Evolutionary conservation across 2,888 invertebrate species (phyloP).

Genomic region (Parasteatoda lunata): DNA sequence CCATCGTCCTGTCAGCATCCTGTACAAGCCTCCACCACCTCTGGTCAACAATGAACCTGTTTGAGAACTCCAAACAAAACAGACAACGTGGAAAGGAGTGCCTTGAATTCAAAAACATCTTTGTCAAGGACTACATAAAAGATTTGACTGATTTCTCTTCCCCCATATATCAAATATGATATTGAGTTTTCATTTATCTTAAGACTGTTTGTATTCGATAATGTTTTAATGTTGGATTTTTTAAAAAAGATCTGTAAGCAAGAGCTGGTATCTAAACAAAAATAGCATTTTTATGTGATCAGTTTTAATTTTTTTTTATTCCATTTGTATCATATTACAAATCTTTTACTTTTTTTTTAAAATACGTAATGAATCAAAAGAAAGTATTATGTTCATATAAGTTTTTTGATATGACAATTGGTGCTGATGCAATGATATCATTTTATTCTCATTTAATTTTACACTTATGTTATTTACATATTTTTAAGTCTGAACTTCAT

Average conservation of each 20-base stretch:
- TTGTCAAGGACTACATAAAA: constrained; percentile 9
- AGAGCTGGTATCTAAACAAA: background rate
- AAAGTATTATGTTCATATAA: constrained; percentile 33
- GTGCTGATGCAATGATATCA: constrained; percentile 60
- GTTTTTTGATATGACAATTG: constrained; percentile 23
- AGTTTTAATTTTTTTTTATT: constrained; percentile 8
- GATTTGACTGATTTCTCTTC: constrained; percentile 6
- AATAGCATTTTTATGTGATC: background rate
- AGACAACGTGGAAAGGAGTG: constrained; percentile 36
- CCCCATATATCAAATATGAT: background rate
- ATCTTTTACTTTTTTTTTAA: background rate
- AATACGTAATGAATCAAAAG: background rate
- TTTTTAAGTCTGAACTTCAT: constrained; percentile 25
- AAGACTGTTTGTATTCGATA: background rate
- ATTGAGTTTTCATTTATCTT: background rate
- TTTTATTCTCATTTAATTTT: constrained; percentile 17
- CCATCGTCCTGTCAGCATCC: constrained; percentile 71
- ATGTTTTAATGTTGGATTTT: background rate
- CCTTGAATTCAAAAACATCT: constrained; percentile 44
- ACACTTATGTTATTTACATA: constrained; percentile 12
- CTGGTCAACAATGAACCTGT: constrained; percentile 69
- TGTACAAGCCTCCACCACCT: constrained; percentile 71
- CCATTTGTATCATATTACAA: background rate
- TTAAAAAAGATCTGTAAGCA: background rate
- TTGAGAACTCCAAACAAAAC: constrained; percentile 30